Conservation (phyloP, 2,113 vertebrate genomes). For the Neotragus pygmaeus region DNA sequence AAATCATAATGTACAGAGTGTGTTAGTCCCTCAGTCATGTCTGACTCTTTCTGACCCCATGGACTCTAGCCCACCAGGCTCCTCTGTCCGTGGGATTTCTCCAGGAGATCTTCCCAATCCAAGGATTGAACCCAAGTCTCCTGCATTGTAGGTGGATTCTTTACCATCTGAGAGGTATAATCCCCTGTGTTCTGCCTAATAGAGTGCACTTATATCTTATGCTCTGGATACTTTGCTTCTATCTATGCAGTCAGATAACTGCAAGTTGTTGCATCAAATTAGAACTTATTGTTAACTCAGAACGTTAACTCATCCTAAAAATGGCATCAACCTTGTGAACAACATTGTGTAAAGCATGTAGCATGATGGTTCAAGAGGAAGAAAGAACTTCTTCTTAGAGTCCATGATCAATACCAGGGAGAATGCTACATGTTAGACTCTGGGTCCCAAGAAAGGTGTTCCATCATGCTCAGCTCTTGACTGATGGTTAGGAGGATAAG, state of each 20-base stretch:
- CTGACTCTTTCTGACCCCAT: neutral
- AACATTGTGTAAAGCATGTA: neutral
- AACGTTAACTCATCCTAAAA: neutral
- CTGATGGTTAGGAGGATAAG: neutral
- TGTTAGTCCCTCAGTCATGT: neutral
- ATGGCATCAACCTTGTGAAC: neutral
- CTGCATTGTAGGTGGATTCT: neutral
- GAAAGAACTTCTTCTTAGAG: neutral
- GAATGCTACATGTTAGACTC: fast-evolving
- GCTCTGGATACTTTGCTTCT: neutral
- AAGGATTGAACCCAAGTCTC: neutral
- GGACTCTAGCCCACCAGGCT: neutral
- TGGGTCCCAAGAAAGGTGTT: neutral
- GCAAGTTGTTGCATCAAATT: neutral
- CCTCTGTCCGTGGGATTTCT: neutral
- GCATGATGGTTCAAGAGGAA: neutral
- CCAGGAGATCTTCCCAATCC: neutral
- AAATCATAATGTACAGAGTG: neutral
- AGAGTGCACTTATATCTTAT: neutral
- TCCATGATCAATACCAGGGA: neutral
- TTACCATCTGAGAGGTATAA: neutral
- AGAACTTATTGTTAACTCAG: neutral
- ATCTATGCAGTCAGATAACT: neutral
- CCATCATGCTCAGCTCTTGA: neutral
- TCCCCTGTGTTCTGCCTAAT: neutral